Conservation (phyloP, 2,797 vertebrate genomes). For the Microchirus variegatus region DNA sequence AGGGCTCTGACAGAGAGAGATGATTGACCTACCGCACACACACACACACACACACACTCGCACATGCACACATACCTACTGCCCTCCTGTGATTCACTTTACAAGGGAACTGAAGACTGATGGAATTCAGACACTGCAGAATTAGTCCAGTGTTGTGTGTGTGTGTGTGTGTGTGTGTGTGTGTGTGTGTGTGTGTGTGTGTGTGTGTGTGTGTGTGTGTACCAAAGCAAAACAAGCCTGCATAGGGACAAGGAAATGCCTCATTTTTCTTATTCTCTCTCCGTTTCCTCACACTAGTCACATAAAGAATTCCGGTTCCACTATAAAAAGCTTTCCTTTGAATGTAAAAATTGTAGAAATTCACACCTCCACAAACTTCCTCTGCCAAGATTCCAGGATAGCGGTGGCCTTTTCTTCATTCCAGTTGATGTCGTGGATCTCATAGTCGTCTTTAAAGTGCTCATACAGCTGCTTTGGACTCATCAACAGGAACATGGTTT, state of each 20-base stretch:
- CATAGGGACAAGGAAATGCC: constrained; percentile 42
- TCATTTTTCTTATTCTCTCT: constrained; percentile 10
- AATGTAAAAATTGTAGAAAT: not conserved
- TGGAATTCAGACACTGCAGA: constrained; percentile 77
- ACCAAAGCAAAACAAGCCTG: constrained; percentile 53
- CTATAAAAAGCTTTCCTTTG: not conserved
- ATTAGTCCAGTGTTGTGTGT: constrained; percentile 11
- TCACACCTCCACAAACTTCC: constrained; percentile 94
- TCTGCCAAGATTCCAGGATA: constrained; percentile 97
- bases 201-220: constrained; percentile 18
- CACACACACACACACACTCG: constrained; percentile 30
- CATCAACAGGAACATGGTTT: constrained; percentile 98
- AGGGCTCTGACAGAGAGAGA: constrained; percentile 80
- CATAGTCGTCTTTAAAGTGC: constrained; percentile 97
- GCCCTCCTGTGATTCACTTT: constrained; percentile 70
- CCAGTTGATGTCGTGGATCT: constrained; percentile 99
- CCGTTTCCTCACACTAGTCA: constrained; percentile 7
- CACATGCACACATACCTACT: constrained; percentile 40
- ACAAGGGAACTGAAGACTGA: constrained; percentile 81
- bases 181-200: constrained; percentile 15
- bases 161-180: constrained; percentile 15
- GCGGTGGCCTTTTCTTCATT: constrained; percentile 93
- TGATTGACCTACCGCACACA: constrained; percentile 70
- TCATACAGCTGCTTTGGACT: constrained; percentile 97
- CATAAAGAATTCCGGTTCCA: constrained; percentile 9